Evolutionary conservation across 30 jellyfish, hydroid and myxozoan species (phyloP).

Genomic region (Morbakka virulenta): DNA sequence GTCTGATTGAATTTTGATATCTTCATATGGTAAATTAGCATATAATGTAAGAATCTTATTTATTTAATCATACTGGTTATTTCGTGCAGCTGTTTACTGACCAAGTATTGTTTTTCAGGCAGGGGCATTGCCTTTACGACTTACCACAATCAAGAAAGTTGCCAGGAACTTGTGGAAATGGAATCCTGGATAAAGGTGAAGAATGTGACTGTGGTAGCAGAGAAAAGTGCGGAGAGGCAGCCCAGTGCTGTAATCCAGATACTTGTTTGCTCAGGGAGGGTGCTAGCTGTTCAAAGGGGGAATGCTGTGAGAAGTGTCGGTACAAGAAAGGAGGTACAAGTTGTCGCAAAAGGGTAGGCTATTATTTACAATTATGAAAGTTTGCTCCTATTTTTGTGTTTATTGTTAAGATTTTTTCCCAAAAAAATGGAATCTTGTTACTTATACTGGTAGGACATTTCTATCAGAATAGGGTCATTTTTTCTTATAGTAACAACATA

Average conservation of each 20-base stretch:
- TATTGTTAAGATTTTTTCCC: too few species aligned
- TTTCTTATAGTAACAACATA: too few species aligned
- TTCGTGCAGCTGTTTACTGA: too few species aligned
- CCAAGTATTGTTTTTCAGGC: constrained; percentile 8
- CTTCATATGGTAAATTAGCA: too few species aligned
- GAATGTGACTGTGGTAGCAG: constrained; percentile 42
- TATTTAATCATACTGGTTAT: too few species aligned
- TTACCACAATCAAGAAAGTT: neutral
- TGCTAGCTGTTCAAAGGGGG: constrained; percentile 39
- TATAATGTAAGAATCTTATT: too few species aligned
- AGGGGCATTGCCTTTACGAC: constrained; percentile 32
- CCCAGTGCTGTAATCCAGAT: constrained; percentile 32
- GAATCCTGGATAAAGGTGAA: constrained; percentile 34
- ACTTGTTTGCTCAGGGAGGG: constrained; percentile 3
- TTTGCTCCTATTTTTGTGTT: too few species aligned
- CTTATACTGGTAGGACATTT: too few species aligned
- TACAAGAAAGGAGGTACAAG: constrained; percentile 13
- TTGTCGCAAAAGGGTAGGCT: constrained; percentile 36
- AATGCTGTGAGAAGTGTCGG: constrained; percentile 39
- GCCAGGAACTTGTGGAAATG: constrained; percentile 37
- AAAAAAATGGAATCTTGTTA: too few species aligned
- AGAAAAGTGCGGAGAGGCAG: constrained; percentile 9
- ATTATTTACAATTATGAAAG: too few species aligned
- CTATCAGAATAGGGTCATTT: too few species aligned
- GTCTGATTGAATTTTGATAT: too few species aligned